These are phyloP conservation scores for Leptoteleia sp. DNA, from an alignment of 1,140 invertebrate species.

Conservation along the genomic window DNA sequence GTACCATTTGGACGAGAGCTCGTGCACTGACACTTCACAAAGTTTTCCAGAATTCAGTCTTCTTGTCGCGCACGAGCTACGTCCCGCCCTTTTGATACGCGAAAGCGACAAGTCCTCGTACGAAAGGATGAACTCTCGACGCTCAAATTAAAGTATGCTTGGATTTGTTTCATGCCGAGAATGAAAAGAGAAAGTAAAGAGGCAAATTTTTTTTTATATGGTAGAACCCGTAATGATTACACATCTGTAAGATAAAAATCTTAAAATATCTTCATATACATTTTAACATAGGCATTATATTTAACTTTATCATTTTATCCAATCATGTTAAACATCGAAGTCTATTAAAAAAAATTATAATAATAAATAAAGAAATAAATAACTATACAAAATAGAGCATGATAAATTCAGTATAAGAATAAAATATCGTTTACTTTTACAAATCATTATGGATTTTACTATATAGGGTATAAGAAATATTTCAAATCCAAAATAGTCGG, in stretches of 20 bases:
- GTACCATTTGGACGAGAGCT: conserved; percentile 34
- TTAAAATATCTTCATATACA: too few relatives aligned
- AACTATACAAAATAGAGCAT: too few relatives aligned
- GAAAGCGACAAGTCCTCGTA: conserved; percentile 19
- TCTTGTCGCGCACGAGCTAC: conserved; percentile 25
- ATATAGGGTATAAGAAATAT: not conserved
- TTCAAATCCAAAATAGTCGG: not conserved
- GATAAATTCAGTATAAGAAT: too few relatives aligned
- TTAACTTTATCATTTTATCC: too few relatives aligned
- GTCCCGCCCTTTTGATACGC: conserved; percentile 29
- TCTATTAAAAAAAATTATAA: too few relatives aligned
- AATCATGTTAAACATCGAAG: too few relatives aligned
- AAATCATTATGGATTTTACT: not conserved
- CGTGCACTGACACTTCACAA: conserved; percentile 9
- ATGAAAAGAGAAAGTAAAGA: not conserved
- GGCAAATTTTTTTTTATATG: not conserved
- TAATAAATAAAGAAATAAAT: too few relatives aligned
- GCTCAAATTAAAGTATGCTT: conserved; percentile 25
- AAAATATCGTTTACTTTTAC: too few relatives aligned
- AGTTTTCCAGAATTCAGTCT: conserved; percentile 25
- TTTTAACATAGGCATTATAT: too few relatives aligned
- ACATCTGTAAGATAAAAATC: too few relatives aligned
- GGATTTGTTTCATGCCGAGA: conserved; percentile 13
- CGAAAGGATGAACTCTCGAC: conserved; percentile 26
- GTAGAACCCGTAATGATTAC: not conserved